Conservation (phyloP, 2,888 invertebrate genomes). For the Listrodromus nycthemerus region DNA sequence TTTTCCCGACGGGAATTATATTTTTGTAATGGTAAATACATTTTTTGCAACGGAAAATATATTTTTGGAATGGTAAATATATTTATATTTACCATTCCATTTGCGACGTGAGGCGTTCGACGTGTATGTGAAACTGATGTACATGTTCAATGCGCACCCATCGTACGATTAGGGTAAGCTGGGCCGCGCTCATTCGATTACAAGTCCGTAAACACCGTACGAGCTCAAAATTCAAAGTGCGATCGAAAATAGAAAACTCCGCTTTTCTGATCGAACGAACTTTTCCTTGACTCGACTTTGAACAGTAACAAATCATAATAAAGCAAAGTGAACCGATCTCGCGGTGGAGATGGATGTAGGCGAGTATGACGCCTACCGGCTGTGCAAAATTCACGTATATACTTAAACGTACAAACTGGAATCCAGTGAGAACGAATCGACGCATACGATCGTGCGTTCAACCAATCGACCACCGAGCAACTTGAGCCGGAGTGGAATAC, state of each 20-base stretch:
- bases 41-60: too few species aligned
- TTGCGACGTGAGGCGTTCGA: slow-evolving; percentile 47
- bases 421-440: slow-evolving; percentile 30
- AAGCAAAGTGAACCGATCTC: background rate
- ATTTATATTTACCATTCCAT: too few species aligned
- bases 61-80: too few species aligned
- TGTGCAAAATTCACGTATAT: background rate
- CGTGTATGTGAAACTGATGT: slow-evolving; percentile 38
- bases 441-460: slow-evolving; percentile 45
- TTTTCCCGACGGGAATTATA: too few species aligned
- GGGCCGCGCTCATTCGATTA: slow-evolving; percentile 5
- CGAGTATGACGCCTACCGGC: background rate
- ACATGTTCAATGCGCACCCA: slow-evolving; percentile 25
- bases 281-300: background rate
- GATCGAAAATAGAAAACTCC: background rate
- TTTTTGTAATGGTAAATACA: too few species aligned
- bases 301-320: too few species aligned
- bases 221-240: background rate
- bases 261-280: background rate
- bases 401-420: slow-evolving; percentile 12
- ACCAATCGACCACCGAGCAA: slow-evolving; percentile 41
- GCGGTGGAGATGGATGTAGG: background rate
- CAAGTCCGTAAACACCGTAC: background rate
- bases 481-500: slow-evolving; percentile 18
- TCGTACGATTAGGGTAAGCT: slow-evolving; percentile 41